These are phyloP conservation scores for Beroe forskalii DNA, from an alignment of 37 sponge, comb jelly and placozoan genomes.

Conservation along the genomic window DNA sequence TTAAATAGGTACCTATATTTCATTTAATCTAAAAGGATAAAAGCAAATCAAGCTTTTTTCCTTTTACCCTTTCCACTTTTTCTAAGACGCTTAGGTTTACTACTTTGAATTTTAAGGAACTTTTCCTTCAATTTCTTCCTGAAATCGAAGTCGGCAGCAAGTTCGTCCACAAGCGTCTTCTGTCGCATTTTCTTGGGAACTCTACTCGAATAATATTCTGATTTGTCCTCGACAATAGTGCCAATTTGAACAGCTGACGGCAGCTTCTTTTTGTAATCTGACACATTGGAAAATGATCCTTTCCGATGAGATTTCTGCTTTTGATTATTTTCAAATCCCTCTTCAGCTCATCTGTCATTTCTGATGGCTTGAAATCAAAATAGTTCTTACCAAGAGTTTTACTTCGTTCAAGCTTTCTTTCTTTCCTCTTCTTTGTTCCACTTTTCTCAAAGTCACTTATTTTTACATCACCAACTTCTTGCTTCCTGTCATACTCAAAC, in stretches of 20 bases:
- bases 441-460: conserved; percentile 50
- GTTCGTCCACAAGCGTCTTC: conserved; percentile 62
- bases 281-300: conserved; percentile 50
- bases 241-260: conserved; percentile 56
- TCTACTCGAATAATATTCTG: conserved; percentile 25
- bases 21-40: no score
- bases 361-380: conserved; percentile 62
- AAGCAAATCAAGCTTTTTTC: background rate
- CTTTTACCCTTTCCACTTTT: conserved; percentile 9
- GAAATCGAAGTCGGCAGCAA: conserved; percentile 54
- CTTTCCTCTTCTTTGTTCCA: background rate
- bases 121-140: conserved; percentile 55
- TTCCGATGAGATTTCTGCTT: conserved; percentile 41
- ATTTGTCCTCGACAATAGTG: conserved; percentile 51
- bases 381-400: conserved; percentile 49
- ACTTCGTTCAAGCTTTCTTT: background rate
- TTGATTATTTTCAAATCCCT: conserved; percentile 48
- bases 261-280: conserved; percentile 63
- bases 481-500: conserved; percentile 26
- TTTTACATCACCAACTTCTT: background rate
- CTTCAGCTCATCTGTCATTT: conserved; percentile 61
- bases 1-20: no score
- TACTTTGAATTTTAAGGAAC: conserved; percentile 14
- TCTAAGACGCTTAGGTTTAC: conserved; percentile 8
- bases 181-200: conserved; percentile 57